phyloP scores from a whole-genome alignment of 2,797 vertebrate species.

The Fringilla coelebs region DNA sequence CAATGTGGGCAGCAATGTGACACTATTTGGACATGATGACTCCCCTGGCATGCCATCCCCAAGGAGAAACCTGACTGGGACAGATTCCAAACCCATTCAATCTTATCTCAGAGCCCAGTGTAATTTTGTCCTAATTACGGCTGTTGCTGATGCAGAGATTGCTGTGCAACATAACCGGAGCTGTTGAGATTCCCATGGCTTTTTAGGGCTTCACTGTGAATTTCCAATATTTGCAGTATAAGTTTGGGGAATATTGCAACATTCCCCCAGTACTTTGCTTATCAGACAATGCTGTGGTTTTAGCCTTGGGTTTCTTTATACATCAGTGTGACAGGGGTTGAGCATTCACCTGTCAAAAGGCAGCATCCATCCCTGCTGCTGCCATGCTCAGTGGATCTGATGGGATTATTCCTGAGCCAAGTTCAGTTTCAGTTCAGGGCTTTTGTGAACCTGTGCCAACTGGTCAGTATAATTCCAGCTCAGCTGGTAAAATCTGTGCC shows the following conservation, averaged over 20 bases:
- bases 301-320: fast-evolving
- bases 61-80: neutral
- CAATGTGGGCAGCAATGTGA: neutral
- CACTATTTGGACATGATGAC: neutral
- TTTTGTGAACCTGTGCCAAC: neutral
- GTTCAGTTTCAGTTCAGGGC: conserved; percentile 48
- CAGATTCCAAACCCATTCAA: neutral
- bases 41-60: neutral
- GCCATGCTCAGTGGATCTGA: neutral
- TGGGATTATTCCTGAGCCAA: conserved; percentile 43
- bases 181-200: neutral
- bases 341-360: conserved; percentile 41
- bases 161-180: neutral
- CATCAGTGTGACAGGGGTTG: neutral
- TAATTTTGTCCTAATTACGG: neutral
- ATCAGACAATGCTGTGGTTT: neutral
- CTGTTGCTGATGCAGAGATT: neutral
- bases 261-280: neutral
- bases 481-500: conserved; percentile 5
- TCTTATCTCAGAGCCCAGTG: neutral
- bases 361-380: neutral
- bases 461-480: conserved; percentile 32
- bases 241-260: neutral
- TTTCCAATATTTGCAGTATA: neutral
- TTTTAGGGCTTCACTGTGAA: neutral